Evolutionary conservation across 2,888 invertebrate genomes (phyloP).

Genomic region (Chrysolina americana): DNA sequence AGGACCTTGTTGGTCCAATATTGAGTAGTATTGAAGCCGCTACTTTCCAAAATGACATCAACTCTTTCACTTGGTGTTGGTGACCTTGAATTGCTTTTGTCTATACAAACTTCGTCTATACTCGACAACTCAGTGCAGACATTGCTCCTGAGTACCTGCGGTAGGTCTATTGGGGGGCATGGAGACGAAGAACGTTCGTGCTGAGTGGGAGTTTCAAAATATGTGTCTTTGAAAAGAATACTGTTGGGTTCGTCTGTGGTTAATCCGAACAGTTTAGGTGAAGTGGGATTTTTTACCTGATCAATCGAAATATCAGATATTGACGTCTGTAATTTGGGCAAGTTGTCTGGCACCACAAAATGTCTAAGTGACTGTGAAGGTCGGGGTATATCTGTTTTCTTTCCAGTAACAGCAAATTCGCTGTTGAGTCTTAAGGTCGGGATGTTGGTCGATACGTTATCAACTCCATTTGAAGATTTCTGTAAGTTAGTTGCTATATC

Average conservation of each 20-base stretch:
- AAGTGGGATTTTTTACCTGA: slow-evolving; percentile 47
- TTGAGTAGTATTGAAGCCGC: slow-evolving; percentile 52
- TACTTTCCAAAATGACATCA: slow-evolving; percentile 47
- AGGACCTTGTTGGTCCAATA: slow-evolving; percentile 55
- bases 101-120: slow-evolving; percentile 71
- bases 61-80: slow-evolving; percentile 50
- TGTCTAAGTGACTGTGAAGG: slow-evolving; percentile 46
- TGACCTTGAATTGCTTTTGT: slow-evolving; percentile 66
- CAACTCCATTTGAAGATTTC: not conserved
- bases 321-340: slow-evolving; percentile 47
- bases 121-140: slow-evolving; percentile 68
- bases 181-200: slow-evolving; percentile 61
- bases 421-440: slow-evolving; percentile 53
- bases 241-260: slow-evolving; percentile 49
- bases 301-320: slow-evolving; percentile 56
- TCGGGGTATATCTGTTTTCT: slow-evolving; percentile 36
- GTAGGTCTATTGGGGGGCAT: slow-evolving; percentile 59
- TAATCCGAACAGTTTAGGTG: slow-evolving; percentile 55
- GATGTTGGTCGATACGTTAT: not conserved
- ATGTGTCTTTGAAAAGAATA: slow-evolving; percentile 42
- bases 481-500: slow-evolving; percentile 35
- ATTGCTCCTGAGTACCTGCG: slow-evolving; percentile 61
- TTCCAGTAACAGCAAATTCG: slow-evolving; percentile 56
- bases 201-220: slow-evolving; percentile 36
- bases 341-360: slow-evolving; percentile 53